Evolutionary conservation across 2,888 invertebrate genomes (phyloP).

Genomic region (Scrobipalpa costella): DNA sequence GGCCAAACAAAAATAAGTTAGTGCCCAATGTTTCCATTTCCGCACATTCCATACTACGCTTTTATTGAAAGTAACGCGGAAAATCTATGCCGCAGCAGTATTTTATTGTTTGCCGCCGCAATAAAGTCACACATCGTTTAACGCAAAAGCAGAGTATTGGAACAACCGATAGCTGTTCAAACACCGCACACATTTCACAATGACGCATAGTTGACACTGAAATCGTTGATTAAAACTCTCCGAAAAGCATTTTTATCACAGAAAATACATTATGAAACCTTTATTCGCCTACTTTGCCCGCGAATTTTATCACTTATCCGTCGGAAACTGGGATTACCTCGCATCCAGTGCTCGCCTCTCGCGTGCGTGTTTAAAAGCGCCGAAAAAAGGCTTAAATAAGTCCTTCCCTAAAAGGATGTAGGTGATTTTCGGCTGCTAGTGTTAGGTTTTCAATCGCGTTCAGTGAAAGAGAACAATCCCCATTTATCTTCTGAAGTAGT

Average conservation of each 20-base stretch:
- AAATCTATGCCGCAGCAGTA: slow-evolving; percentile 45
- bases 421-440: slow-evolving; percentile 42
- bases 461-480: slow-evolving; percentile 59
- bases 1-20: slow-evolving; percentile 29
- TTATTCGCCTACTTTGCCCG: slow-evolving; percentile 9
- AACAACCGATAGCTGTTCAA: slow-evolving; percentile 45
- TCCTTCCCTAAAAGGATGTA: slow-evolving; percentile 14
- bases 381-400: slow-evolving; percentile 19
- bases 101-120: slow-evolving; percentile 62
- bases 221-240: slow-evolving; percentile 36
- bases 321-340: slow-evolving; percentile 19
- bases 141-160: slow-evolving; percentile 52
- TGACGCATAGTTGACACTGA: slow-evolving; percentile 54
- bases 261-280: slow-evolving; percentile 5
- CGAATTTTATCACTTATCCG: slow-evolving; percentile 17
- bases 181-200: slow-evolving; percentile 46
- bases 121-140: slow-evolving; percentile 66
- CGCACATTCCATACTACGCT: neutral
- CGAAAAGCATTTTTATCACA: slow-evolving; percentile 41
- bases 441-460: slow-evolving; percentile 57
- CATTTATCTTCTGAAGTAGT: slow-evolving; percentile 66
- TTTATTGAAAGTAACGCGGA: slow-evolving; percentile 42
- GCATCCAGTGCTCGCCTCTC: slow-evolving; percentile 11
- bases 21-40: neutral
- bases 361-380: slow-evolving; percentile 9